Evolutionary conservation across 2,113 vertebrate genomes (phyloP).

Genomic region (Bungarus multicinctus): DNA sequence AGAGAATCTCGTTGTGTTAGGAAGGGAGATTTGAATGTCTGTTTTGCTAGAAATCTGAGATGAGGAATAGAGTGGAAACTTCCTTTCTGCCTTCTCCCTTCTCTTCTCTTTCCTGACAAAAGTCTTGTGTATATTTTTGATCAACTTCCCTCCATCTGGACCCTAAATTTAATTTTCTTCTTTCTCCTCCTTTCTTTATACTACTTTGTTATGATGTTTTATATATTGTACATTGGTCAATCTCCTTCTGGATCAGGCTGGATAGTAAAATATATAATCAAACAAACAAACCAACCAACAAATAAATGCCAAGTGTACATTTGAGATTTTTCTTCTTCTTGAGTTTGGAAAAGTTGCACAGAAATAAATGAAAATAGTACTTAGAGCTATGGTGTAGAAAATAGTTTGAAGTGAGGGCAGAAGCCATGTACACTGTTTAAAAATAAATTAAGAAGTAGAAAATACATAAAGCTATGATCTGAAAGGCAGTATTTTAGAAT

Average conservation of each 20-base stretch:
- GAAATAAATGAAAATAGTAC: neutral
- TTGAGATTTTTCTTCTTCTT: neutral
- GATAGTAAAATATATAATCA: neutral
- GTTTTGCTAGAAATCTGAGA: neutral
- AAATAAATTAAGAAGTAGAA: neutral
- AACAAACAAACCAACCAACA: neutral
- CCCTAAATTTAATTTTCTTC: neutral
- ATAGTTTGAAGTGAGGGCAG: neutral
- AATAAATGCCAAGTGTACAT: neutral
- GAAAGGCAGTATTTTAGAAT: neutral
- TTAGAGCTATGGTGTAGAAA: neutral
- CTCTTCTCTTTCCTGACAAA: neutral
- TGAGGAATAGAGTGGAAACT: neutral
- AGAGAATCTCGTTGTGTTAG: neutral
- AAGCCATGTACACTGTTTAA: neutral
- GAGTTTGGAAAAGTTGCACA: neutral
- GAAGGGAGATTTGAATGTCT: neutral
- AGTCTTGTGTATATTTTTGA: neutral
- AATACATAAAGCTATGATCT: neutral
- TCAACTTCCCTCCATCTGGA: neutral
- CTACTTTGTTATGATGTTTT: neutral
- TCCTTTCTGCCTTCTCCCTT: no score
- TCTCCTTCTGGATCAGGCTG: neutral
- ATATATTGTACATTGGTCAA: neutral
- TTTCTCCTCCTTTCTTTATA: neutral